Base-by-base conservation (phyloP, 2,888 invertebrate genomes). In the Atrina japonica region DNA sequence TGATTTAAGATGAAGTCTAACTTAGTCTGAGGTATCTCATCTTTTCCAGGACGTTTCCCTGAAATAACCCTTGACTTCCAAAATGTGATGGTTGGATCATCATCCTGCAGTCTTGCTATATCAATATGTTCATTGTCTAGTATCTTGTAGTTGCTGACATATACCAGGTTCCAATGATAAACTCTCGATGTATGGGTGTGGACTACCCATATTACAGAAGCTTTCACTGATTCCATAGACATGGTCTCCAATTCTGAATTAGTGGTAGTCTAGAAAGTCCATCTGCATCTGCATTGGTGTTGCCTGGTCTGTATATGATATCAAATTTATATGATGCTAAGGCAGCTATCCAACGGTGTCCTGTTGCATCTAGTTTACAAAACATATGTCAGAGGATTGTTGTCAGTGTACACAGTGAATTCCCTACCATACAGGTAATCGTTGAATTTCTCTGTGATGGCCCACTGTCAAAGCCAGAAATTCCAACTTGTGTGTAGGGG, bases 221-320 rank as follows among this genome's bases (percentile, higher is more conserved):
- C n/a, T n/a, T n/a, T n/a, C n/a, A n/a, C n/a, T n/a, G n/a, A n/a
- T n/a, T n/a, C n/a, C n/a, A n/a, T n/a, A n/a, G 41, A 9, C 41
- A 41, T 9, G 14, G 14, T 41, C 41, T 14, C 14, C 41, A 11
- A 41, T 41, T 14, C n/a, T n/a, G n/a, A n/a, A n/a, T n/a, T n/a
- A n/a, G n/a, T n/a, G n/a, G 66, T 55, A 67, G 61, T n/a, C 64
- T 16, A 0, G 53, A 49, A 18, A 75, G 47, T 14, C 30, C 72
- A 47, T 75, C 75, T 9, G 71, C 72, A 41, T 69, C 69, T 18
- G 59, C 66, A 61, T 66, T 75, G 16, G 27, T 68, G 11, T 27
- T 53, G 3, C 72, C 69, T 53, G 68, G 23, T 11, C 61, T 41
- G 52, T 65, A 68, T 6, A 45, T 58, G 14, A 71, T 64, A 7